phyloP scores from a whole-genome alignment of 2,113 vertebrate genomes.

The Eretmodus cyanostictus region DNA sequence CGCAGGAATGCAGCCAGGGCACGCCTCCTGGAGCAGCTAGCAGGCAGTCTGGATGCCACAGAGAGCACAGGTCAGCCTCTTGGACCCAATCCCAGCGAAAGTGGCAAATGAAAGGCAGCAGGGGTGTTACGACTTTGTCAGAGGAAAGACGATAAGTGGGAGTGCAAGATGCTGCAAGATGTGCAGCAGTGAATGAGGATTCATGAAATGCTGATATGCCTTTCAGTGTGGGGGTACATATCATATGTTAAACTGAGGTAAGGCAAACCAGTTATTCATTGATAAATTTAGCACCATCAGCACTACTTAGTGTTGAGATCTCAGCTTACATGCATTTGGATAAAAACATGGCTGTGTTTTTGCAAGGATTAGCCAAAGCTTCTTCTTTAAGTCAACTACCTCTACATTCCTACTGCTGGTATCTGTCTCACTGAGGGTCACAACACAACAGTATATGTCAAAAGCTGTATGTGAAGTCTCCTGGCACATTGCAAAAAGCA shows the following conservation, averaged over 20 bases:
- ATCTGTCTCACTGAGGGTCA: not conserved
- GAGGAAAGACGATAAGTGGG: conserved; percentile 33
- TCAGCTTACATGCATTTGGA: not conserved
- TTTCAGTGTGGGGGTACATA: conserved; percentile 10
- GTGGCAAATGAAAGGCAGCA: conserved; percentile 14
- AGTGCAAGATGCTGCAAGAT: not conserved
- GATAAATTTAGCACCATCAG: conserved; percentile 10
- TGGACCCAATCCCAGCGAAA: not conserved
- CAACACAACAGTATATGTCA: not conserved
- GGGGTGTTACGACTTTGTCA: not conserved
- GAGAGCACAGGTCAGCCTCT: conserved; percentile 72
- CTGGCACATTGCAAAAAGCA: not conserved
- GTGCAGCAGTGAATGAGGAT: not conserved
- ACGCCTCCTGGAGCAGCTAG: conserved; percentile 74
- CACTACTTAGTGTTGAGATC: not conserved
- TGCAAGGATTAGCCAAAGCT: not conserved
- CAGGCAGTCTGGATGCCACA: conserved; percentile 73
- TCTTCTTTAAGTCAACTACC: not conserved
- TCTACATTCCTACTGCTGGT: not conserved
- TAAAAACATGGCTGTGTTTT: not conserved
- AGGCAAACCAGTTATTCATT: not conserved
- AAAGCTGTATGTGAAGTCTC: not conserved
- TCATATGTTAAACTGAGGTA: not conserved
- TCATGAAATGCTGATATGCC: not conserved
- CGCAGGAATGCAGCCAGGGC: conserved; percentile 76